phyloP scores from a whole-genome alignment of 37 sponge, comb jelly and placozoan genomes.

The Halichondria panicea region DNA sequence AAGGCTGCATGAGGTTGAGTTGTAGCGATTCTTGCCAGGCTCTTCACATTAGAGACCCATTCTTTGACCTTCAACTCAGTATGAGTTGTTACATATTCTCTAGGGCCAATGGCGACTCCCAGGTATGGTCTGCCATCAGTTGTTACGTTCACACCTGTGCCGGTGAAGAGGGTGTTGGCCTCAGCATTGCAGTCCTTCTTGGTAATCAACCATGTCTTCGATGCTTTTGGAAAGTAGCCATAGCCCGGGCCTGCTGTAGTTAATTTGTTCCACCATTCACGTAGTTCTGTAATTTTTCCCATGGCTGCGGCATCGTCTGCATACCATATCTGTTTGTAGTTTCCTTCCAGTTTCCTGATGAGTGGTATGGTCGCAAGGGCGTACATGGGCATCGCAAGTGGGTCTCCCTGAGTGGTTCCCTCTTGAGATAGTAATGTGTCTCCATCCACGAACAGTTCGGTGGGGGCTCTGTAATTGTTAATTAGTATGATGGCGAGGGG shows the following conservation, averaged over 20 bases:
- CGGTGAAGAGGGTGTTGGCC: not conserved
- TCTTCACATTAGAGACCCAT: no score
- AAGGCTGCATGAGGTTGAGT: constrained; percentile 42
- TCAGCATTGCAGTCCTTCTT: constrained; percentile 3
- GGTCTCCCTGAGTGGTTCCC: no score
- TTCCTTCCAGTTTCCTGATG: constrained; percentile 15
- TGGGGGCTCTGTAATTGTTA: constrained; percentile 36
- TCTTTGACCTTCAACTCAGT: no score
- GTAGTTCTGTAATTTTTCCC: not conserved
- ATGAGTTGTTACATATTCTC: no score
- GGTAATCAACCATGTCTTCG: constrained; percentile 35
- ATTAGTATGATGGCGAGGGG: constrained; percentile 23
- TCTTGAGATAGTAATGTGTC: constrained; percentile 28
- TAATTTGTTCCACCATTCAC: constrained; percentile 44
- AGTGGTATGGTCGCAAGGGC: constrained; percentile 20
- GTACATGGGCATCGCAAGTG: constrained; percentile 53
- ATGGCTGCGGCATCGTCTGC: constrained; percentile 17
- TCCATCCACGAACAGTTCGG: constrained; percentile 45
- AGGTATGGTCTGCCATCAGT: constrained; percentile 37
- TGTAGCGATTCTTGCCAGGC: constrained; percentile 20
- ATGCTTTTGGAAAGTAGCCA: constrained; percentile 48
- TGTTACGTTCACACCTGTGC: no score
- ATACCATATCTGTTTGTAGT: constrained; percentile 23
- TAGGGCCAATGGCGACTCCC: constrained; percentile 37
- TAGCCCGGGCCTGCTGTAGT: constrained; percentile 29